Conservation (phyloP, 2,797 vertebrate genomes). For the Xiphophorus birchmanni region DNA sequence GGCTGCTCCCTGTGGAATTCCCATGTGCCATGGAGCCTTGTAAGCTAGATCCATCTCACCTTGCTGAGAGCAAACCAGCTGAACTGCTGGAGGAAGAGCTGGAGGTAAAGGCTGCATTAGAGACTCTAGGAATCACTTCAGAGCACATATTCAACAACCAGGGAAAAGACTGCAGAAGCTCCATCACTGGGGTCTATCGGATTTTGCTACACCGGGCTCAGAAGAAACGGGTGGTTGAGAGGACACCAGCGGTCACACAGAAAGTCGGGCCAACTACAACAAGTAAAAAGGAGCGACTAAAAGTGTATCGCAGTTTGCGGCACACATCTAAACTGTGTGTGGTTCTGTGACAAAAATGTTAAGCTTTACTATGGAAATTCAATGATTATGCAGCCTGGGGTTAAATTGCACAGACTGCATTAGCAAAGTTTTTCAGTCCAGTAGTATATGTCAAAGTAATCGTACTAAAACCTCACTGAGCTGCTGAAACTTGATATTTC, state of each 20-base stretch:
- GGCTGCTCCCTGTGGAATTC: slow-evolving; percentile 90
- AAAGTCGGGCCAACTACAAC: slow-evolving; percentile 60
- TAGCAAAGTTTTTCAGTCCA: slow-evolving; percentile 52
- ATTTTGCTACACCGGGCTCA: slow-evolving; percentile 92
- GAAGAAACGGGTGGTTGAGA: slow-evolving; percentile 85
- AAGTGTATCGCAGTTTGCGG: slow-evolving; percentile 83
- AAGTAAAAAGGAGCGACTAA: slow-evolving; percentile 81
- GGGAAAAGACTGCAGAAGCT: slow-evolving; percentile 89
- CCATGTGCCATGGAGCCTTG: slow-evolving; percentile 88
- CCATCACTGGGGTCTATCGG: slow-evolving; percentile 91
- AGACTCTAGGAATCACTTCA: slow-evolving; percentile 88
- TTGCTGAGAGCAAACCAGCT: slow-evolving; percentile 77
- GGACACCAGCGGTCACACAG: slow-evolving; percentile 78
- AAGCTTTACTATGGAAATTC: slow-evolving; percentile 11
- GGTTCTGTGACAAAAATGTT: slow-evolving; percentile 86
- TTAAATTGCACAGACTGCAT: slow-evolving; percentile 53
- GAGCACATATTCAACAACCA: slow-evolving; percentile 92
- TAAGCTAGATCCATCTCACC: slow-evolving; percentile 88
- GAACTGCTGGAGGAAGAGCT: slow-evolving; percentile 86
- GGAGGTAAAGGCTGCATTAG: slow-evolving; percentile 87
- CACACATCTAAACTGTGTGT: slow-evolving; percentile 95
- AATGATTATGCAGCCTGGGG: slow-evolving; percentile 20
- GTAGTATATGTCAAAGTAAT: slow-evolving; percentile 39
- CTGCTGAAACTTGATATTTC: slow-evolving; percentile 58
- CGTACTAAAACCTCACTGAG: slow-evolving; percentile 25